phyloP scores from a whole-genome alignment of 1,140 invertebrate genomes.

The Cydia strobilella region DNA sequence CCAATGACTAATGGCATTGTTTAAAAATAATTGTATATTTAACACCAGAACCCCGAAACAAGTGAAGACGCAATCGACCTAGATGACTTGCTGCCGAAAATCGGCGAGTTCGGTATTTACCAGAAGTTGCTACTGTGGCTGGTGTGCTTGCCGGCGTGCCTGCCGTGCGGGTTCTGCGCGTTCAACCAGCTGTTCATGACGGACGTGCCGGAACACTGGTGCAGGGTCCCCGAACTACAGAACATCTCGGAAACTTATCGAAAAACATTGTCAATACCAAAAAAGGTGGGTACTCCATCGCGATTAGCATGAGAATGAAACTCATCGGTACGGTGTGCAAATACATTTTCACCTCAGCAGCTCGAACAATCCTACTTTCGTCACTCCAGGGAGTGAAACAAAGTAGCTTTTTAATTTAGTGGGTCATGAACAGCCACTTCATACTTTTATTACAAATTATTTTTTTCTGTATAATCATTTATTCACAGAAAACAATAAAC shows the following conservation, averaged over 20 bases:
- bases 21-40: slow-evolving; percentile 32
- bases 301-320: too few species aligned
- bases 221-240: slow-evolving; percentile 84
- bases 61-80: slow-evolving; percentile 82
- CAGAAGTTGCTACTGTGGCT: slow-evolving; percentile 93
- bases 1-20: background rate
- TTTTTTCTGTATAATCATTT: too few species aligned
- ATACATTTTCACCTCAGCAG: too few species aligned
- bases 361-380: too few species aligned
- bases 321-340: too few species aligned
- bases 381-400: too few species aligned
- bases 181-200: slow-evolving; percentile 95
- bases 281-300: slow-evolving; percentile 57
- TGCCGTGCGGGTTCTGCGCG: slow-evolving; percentile 93
- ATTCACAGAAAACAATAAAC: too few species aligned
- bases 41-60: slow-evolving; percentile 56
- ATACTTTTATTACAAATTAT: too few species aligned
- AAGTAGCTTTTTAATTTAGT: too few species aligned
- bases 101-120: slow-evolving; percentile 93
- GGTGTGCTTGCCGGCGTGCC: slow-evolving; percentile 91
- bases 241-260: slow-evolving; percentile 81
- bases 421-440: too few species aligned
- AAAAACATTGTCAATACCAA: slow-evolving; percentile 84
- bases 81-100: slow-evolving; percentile 90
- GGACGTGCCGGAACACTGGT: slow-evolving; percentile 90